These are phyloP conservation scores for Orchesellides sinensis DNA, from an alignment of 2,888 invertebrate genomes.

Conservation along the genomic window DNA sequence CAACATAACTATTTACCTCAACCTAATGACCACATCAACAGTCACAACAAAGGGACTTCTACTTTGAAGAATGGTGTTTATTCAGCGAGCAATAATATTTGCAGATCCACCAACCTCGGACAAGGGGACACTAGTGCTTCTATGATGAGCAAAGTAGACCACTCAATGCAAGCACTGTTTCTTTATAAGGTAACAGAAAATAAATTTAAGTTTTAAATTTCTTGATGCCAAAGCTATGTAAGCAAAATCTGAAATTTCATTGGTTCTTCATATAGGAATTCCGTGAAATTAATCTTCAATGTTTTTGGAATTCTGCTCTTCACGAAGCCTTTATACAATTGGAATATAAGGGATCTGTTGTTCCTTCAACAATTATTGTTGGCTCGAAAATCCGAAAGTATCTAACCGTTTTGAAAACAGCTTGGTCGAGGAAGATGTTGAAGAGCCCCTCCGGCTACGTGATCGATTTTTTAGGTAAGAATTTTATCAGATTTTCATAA, in stretches of 20 bases:
- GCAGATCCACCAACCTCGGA: conserved; percentile 27
- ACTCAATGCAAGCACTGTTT: conserved; percentile 66
- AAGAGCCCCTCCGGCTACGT: conserved; percentile 94
- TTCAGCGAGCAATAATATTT: conserved; percentile 34
- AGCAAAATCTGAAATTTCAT: too few relatives aligned
- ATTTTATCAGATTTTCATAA: too few relatives aligned
- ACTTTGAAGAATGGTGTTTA: conserved; percentile 48
- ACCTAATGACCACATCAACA: conserved; percentile 39
- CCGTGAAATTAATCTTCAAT: conserved; percentile 93
- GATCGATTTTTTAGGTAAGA: conserved; percentile 93
- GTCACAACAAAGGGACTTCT: conserved; percentile 49
- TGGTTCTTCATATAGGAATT: conserved; percentile 88
- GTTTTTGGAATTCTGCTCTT: conserved; percentile 95
- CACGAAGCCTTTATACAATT: conserved; percentile 83
- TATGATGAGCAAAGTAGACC: conserved; percentile 59
- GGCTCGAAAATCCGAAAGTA: conserved; percentile 89
- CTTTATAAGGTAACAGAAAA: conserved; percentile 61
- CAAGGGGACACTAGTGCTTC: conserved; percentile 5
- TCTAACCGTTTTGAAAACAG: conserved; percentile 90
- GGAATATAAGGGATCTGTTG: conserved; percentile 93
- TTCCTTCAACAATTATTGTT: conserved; percentile 92
- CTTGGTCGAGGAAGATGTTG: conserved; percentile 93
- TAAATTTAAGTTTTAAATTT: not conserved
- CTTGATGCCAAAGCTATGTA: too few relatives aligned
- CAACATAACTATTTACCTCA: conserved; percentile 25